These are phyloP conservation scores for Aphelenchoides fujianensis DNA, from an alignment of 1,140 invertebrate genomes.

Conservation along the genomic window DNA sequence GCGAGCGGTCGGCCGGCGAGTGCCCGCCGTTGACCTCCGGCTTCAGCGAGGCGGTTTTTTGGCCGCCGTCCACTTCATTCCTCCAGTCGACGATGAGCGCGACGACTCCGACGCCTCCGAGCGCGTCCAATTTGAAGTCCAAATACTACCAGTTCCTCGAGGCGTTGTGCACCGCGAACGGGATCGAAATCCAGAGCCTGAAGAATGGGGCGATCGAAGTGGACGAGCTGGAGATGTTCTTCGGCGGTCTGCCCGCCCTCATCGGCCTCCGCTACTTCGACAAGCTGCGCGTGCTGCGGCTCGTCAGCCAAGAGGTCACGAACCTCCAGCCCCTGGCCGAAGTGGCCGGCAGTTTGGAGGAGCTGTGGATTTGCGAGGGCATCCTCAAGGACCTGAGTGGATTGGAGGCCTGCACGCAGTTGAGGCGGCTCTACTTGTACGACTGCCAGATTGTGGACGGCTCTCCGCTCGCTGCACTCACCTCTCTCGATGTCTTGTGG, in stretches of 20 bases:
- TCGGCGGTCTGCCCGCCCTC: constrained; percentile 52
- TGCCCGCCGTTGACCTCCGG: too few species aligned
- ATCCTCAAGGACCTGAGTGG: constrained; percentile 49
- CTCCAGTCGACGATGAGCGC: too few species aligned
- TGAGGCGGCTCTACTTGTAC: constrained; percentile 50
- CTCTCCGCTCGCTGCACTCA: constrained; percentile 25
- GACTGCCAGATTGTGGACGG: constrained; percentile 49
- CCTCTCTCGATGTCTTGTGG: constrained; percentile 38
- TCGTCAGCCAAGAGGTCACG: constrained; percentile 49
- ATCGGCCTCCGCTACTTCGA: constrained; percentile 51
- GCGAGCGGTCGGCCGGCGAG: too few species aligned
- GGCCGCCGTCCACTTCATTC: too few species aligned
- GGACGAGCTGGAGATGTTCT: constrained; percentile 53
- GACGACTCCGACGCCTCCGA: too few species aligned
- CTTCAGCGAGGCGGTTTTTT: too few species aligned
- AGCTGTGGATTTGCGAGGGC: constrained; percentile 55
- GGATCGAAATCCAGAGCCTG: constrained; percentile 33
- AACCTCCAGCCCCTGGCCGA: constrained; percentile 46
- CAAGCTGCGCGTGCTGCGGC: constrained; percentile 27
- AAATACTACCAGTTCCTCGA: constrained; percentile 55
- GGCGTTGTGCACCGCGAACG: constrained; percentile 48
- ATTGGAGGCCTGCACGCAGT: constrained; percentile 42
- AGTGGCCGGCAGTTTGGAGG: constrained; percentile 46
- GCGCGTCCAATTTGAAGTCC: constrained; percentile 35
- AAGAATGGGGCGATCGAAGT: constrained; percentile 38